Conservation (phyloP, 2,888 invertebrate species). For the Horisme vitalbata region DNA sequence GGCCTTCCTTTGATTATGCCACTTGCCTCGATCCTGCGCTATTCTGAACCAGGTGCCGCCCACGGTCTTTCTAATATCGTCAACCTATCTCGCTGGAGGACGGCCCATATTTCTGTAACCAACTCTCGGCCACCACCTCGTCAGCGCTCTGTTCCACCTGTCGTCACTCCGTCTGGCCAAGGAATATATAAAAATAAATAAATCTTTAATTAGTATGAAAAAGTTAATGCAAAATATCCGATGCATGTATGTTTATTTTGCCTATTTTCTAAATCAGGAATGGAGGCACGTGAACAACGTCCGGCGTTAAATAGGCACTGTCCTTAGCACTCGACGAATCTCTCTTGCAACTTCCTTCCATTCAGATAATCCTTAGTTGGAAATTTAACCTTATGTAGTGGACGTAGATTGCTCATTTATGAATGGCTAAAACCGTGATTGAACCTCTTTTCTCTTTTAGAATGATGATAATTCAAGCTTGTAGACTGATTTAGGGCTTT, state of each 20-base stretch:
- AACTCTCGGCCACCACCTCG: too few species aligned
- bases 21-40: too few species aligned
- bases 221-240: background rate
- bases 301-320: constrained; percentile 35
- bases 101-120: too few species aligned
- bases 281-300: constrained; percentile 27
- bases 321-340: constrained; percentile 26
- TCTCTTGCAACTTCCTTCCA: constrained; percentile 36
- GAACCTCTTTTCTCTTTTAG: constrained; percentile 14
- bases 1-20: too few species aligned
- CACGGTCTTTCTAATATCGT: too few species aligned
- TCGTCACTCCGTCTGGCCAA: too few species aligned
- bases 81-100: too few species aligned
- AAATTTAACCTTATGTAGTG: constrained; percentile 16
- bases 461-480: constrained; percentile 4
- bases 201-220: too few species aligned
- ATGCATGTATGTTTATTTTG: constrained; percentile 25
- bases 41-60: too few species aligned
- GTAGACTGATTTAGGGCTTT: too few species aligned
- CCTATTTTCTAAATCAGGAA: constrained; percentile 38
- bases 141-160: too few species aligned
- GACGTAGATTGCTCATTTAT: constrained; percentile 3
- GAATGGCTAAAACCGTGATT: constrained; percentile 1
- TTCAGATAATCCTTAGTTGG: constrained; percentile 24
- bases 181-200: too few species aligned